Conservation (phyloP, 2,797 vertebrate species). For the Dryobates pubescens region DNA sequence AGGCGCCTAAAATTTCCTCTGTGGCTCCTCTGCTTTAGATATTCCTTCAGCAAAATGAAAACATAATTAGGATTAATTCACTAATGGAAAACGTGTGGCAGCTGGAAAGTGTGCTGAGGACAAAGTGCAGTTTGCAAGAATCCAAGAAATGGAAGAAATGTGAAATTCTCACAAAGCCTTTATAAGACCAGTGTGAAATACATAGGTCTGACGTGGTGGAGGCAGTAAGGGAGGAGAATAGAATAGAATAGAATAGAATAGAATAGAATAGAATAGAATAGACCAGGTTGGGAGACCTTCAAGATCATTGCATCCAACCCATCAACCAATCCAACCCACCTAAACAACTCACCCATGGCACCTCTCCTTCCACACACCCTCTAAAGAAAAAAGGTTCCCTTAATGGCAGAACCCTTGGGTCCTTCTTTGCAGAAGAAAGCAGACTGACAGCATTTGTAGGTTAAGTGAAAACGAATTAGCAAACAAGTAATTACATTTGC, state of each 20-base stretch:
- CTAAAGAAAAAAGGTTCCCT: background rate
- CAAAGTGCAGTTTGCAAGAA: background rate
- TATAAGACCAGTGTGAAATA: background rate
- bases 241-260: no score
- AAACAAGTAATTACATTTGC: constrained; percentile 63
- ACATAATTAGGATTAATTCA: background rate
- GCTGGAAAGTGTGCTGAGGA: background rate
- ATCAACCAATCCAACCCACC: no score
- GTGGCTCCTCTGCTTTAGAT: background rate
- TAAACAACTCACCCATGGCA: no score
- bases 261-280: no score
- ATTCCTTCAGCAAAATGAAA: background rate
- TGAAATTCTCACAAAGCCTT: background rate
- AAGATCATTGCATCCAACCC: no score
- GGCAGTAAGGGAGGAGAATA: background rate
- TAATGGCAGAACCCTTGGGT: background rate
- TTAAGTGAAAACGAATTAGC: constrained; percentile 55
- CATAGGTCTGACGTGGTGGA: background rate
- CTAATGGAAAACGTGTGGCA: background rate
- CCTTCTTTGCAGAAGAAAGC: background rate
- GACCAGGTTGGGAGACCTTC: no score
- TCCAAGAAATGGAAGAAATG: background rate
- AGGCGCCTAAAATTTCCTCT: background rate
- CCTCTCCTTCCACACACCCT: background rate
- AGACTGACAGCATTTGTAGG: constrained; percentile 14